These are phyloP conservation scores for Xiphophorus hellerii DNA, from an alignment of 2,113 vertebrate species.

Conservation along the genomic window DNA sequence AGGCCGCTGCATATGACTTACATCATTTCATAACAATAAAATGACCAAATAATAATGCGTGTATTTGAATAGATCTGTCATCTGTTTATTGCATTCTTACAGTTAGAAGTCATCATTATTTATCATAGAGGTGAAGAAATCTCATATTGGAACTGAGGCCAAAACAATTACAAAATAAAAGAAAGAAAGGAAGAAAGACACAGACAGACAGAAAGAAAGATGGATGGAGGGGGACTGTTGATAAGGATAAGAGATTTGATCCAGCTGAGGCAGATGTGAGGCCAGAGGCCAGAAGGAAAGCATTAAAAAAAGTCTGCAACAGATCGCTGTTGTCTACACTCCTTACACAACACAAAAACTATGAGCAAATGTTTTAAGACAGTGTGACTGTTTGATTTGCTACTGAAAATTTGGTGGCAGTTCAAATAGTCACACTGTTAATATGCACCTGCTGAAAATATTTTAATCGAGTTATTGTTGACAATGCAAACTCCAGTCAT, in stretches of 20 bases:
- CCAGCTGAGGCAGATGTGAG: constrained; percentile 55
- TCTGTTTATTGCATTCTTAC: background rate
- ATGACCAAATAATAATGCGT: background rate
- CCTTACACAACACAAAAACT: background rate
- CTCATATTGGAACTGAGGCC: background rate
- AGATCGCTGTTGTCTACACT: constrained; percentile 18
- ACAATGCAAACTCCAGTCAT: background rate
- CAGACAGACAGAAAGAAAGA: background rate
- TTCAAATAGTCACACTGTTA: constrained; percentile 3
- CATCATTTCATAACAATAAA: background rate
- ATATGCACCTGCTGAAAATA: constrained; percentile 1
- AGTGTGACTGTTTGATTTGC: background rate
- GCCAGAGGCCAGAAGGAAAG: constrained; percentile 37
- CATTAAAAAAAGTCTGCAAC: constrained; percentile 42
- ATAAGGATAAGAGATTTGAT: constrained; percentile 8
- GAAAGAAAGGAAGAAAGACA: background rate
- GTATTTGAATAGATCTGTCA: background rate
- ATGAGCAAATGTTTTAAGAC: background rate
- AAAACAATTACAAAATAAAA: constrained; percentile 8
- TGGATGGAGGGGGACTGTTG: constrained; percentile 3
- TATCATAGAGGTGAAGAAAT: constrained; percentile 1
- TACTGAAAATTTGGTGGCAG: background rate
- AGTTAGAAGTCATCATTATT: background rate
- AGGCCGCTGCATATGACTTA: background rate
- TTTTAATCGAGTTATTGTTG: background rate